phyloP scores from a whole-genome alignment of 2,113 vertebrate genomes.

The Amblyornis subalaris region DNA sequence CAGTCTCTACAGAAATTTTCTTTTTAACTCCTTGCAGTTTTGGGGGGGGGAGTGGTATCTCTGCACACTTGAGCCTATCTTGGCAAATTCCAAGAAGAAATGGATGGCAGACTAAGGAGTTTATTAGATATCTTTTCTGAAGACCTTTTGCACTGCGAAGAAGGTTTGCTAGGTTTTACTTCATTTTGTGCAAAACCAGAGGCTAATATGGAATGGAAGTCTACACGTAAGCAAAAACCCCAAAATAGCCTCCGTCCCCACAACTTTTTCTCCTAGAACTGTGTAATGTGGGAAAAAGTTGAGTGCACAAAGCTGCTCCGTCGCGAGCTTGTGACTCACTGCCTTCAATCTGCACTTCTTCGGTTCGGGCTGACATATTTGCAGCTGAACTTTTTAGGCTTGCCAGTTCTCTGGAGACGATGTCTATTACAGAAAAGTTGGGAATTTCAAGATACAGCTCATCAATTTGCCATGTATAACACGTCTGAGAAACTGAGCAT shows the following conservation, averaged over 20 bases:
- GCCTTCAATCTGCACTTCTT: neutral
- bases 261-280: neutral
- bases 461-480: neutral
- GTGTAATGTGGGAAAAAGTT: neutral
- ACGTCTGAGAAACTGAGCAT: neutral
- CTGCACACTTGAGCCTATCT: neutral
- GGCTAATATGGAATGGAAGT: neutral
- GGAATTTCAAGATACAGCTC: neutral
- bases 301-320: neutral
- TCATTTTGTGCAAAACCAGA: neutral
- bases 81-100: neutral
- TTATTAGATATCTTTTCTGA: neutral
- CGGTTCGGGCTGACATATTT: neutral
- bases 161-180: neutral
- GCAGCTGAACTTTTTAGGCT: constrained; percentile 12
- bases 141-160: neutral
- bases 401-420: neutral
- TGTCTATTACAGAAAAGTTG: neutral
- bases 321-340: neutral
- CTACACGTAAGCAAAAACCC: neutral
- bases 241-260: neutral
- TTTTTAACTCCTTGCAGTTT: neutral
- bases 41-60: neutral
- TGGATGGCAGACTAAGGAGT: neutral
- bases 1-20: neutral